Percentiles rank a stretch among this genome's conserved stretches.
These are phyloP conservation scores for Caenorhabditis imperialis DNA, from an alignment of 2,888 invertebrate genomes.

Conservation along the genomic window DNA sequence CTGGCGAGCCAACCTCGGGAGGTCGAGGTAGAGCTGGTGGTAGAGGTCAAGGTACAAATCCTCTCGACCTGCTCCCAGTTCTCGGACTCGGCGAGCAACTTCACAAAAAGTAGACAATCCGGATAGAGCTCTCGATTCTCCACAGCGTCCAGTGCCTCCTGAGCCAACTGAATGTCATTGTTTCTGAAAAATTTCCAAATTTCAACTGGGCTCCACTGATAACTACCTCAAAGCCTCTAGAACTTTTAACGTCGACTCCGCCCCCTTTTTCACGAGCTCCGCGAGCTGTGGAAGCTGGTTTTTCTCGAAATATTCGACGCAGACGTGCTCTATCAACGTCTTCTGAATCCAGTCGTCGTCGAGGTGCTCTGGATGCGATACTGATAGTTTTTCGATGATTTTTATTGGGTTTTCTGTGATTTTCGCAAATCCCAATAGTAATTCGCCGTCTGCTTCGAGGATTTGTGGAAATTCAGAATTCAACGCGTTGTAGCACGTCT, in stretches of 20 bases:
- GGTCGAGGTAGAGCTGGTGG: constrained; percentile 1
- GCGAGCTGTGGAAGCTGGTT: constrained; percentile 14
- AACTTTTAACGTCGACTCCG: not conserved
- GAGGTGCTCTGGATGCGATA: too few species aligned
- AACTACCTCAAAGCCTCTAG: constrained; percentile 13
- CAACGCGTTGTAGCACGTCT: too few species aligned
- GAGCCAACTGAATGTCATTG: constrained; percentile 19
- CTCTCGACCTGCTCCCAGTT: constrained; percentile 42
- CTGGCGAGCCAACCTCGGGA: constrained; percentile 34
- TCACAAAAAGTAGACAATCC: constrained; percentile 28
- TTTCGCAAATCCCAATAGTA: too few species aligned
- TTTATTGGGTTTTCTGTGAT: too few species aligned
- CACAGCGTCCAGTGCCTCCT: constrained; percentile 32
- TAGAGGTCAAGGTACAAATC: not conserved
- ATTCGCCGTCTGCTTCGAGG: too few species aligned
- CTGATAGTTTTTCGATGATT: too few species aligned
- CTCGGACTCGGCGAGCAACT: constrained; percentile 37
- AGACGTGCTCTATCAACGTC: constrained; percentile 8
- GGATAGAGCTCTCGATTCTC: constrained; percentile 29
- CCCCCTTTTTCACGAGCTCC: not conserved
- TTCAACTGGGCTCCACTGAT: too few species aligned
- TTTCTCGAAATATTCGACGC: constrained; percentile 21
- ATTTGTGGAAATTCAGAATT: too few species aligned
- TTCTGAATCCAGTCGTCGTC: constrained; percentile 21
- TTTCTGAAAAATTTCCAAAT: constrained; percentile 29